Percentiles rank a stretch among this genome's conserved stretches.
Conservation (phyloP, 2,888 invertebrate genomes). For the Dermolepida albohirtum region DNA sequence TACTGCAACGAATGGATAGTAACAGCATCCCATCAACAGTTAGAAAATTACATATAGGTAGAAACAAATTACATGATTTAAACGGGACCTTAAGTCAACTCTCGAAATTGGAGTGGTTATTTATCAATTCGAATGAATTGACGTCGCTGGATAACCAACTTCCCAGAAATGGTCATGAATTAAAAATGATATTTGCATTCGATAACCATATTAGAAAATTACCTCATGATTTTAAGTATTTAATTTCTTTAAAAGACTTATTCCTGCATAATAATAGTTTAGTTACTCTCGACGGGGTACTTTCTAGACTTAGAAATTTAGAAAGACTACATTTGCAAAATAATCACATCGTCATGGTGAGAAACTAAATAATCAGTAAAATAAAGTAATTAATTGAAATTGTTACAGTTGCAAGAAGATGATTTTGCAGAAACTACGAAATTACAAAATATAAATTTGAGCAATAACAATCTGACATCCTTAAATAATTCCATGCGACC, state of each 20-base stretch:
- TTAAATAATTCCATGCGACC: constrained; percentile 80
- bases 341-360: constrained; percentile 80
- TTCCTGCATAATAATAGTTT: constrained; percentile 81
- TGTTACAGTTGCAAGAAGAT: constrained; percentile 74
- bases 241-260: constrained; percentile 76
- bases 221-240: constrained; percentile 78
- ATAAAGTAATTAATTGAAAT: background rate
- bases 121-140: constrained; percentile 82
- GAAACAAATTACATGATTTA: constrained; percentile 77
- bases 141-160: constrained; percentile 81
- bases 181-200: constrained; percentile 79
- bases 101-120: constrained; percentile 80
- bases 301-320: constrained; percentile 76
- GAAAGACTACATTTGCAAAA: constrained; percentile 77
- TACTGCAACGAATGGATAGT: constrained; percentile 78
- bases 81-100: constrained; percentile 84
- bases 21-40: constrained; percentile 78
- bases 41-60: constrained; percentile 78
- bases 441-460: constrained; percentile 78
- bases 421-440: constrained; percentile 80
- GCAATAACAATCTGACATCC: constrained; percentile 77
- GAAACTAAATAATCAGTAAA: constrained; percentile 52
- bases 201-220: constrained; percentile 78
- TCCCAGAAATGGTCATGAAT: constrained; percentile 74
- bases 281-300: constrained; percentile 76